phyloP scores from a whole-genome alignment of 92 coral and sea anemone species.

The Virgularia gustaviana region DNA sequence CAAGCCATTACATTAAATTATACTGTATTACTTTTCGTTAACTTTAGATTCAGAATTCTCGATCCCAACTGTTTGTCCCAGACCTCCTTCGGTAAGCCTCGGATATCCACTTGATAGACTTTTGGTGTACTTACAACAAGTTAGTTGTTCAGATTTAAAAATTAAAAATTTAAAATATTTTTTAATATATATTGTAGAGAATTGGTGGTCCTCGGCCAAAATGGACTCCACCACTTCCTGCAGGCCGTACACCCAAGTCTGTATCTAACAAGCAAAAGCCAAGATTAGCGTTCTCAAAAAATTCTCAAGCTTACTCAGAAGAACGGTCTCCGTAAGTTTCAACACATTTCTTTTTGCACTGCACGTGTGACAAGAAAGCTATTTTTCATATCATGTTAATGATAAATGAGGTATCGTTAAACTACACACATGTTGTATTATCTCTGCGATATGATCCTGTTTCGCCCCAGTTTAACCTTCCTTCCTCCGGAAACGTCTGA shows the following conservation, averaged over 20 bases:
- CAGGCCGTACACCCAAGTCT: neutral
- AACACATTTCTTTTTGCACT: neutral
- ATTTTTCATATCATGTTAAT: no score
- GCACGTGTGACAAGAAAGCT: no score
- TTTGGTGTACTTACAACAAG: neutral
- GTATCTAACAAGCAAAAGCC: neutral
- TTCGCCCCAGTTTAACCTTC: no score
- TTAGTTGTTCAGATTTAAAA: neutral
- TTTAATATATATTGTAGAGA: neutral
- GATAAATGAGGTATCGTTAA: no score
- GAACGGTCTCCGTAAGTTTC: neutral
- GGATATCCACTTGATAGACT: neutral
- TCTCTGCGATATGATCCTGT: no score
- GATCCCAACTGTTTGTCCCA: neutral
- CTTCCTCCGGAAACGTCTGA: no score
- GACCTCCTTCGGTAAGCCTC: slow-evolving; percentile 33
- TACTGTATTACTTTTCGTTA: neutral
- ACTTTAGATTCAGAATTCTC: slow-evolving; percentile 15
- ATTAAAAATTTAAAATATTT: neutral
- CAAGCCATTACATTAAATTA: neutral
- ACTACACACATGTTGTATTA: no score
- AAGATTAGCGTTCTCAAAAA: neutral
- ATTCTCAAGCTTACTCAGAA: slow-evolving; percentile 10
- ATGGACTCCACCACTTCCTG: slow-evolving; percentile 20
- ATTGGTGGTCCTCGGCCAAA: slow-evolving; percentile 19